Conservation (phyloP, 2,888 invertebrate species). For the Pharmacophagus antenor region DNA sequence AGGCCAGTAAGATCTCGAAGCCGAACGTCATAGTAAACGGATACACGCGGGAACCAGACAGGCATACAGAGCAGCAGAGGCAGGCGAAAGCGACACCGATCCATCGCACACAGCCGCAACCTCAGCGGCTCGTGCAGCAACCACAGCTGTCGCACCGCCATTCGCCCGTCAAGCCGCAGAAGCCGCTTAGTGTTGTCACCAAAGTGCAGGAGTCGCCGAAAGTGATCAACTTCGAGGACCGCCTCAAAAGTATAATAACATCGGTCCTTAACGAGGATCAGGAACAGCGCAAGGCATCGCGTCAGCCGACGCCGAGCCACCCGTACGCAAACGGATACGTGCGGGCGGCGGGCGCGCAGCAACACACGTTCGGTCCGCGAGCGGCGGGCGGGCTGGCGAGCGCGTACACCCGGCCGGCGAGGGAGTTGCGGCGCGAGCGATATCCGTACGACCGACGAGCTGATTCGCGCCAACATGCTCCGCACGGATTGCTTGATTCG, state of each 20-base stretch:
- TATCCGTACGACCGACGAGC: conserved; percentile 61
- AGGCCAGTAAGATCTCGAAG: conserved; percentile 86
- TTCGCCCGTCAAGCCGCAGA: conserved; percentile 64
- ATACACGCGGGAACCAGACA: conserved; percentile 56
- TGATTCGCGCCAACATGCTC: conserved; percentile 37
- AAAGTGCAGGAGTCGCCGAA: conserved; percentile 89
- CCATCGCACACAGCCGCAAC: conserved; percentile 50
- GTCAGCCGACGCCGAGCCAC: conserved; percentile 47
- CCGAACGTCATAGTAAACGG: conserved; percentile 71
- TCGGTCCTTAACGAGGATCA: conserved; percentile 93
- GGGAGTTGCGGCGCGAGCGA: conserved; percentile 57
- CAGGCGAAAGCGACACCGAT: conserved; percentile 42
- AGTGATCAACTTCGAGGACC: conserved; percentile 92
- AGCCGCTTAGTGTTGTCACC: conserved; percentile 67
- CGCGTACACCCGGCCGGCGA: conserved; percentile 40
- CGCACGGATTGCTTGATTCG: conserved; percentile 49
- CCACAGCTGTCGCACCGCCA: conserved; percentile 49
- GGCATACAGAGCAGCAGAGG: conserved; percentile 51
- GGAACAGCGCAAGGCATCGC: conserved; percentile 47
- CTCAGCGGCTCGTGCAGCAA: conserved; percentile 43
- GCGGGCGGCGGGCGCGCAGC: conserved; percentile 40
- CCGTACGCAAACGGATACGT: conserved; percentile 57
- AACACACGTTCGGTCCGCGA: conserved; percentile 34
- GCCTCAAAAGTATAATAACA: conserved; percentile 92
- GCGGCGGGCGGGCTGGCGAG: conserved; percentile 34